These are phyloP conservation scores for Bolborhynchus lineola DNA, from an alignment of 2,113 vertebrate species.

Conservation along the genomic window DNA sequence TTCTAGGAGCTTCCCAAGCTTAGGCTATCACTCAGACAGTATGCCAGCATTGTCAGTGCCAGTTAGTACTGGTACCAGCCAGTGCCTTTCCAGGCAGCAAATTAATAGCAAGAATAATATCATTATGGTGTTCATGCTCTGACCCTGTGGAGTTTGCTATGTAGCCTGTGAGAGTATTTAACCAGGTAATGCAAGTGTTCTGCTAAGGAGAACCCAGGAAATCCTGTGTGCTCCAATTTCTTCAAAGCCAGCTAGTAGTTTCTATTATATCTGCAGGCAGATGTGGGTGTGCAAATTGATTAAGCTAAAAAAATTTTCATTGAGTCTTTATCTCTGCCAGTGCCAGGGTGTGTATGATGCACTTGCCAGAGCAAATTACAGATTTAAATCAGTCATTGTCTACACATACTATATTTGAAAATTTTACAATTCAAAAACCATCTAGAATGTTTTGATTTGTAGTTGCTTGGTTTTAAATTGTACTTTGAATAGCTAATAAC, in stretches of 20 bases:
- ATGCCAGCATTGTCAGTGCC: not conserved
- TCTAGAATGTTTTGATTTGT: not conserved
- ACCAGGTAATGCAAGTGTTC: not conserved
- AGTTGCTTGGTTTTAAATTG: not conserved
- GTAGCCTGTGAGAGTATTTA: not conserved
- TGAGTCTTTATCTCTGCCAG: not conserved
- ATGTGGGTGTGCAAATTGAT: not conserved
- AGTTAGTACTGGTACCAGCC: not conserved
- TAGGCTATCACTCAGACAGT: not conserved
- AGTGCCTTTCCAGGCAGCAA: not conserved
- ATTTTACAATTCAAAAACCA: not conserved
- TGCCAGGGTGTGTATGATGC: not conserved
- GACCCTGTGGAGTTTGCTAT: not conserved
- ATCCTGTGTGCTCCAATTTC: not conserved
- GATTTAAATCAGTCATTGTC: not conserved
- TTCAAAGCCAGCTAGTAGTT: not conserved
- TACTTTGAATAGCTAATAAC: not conserved
- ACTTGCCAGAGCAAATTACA: not conserved
- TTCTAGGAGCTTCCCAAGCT: not conserved
- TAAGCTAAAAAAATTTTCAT: not conserved
- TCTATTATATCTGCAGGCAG: not conserved
- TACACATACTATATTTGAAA: not conserved
- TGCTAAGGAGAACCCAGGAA: not conserved
- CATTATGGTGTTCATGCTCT: fast-evolving
- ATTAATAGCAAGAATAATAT: not conserved